Conservation (phyloP, 2,888 invertebrate genomes). For the Linyphia triangularis region DNA sequence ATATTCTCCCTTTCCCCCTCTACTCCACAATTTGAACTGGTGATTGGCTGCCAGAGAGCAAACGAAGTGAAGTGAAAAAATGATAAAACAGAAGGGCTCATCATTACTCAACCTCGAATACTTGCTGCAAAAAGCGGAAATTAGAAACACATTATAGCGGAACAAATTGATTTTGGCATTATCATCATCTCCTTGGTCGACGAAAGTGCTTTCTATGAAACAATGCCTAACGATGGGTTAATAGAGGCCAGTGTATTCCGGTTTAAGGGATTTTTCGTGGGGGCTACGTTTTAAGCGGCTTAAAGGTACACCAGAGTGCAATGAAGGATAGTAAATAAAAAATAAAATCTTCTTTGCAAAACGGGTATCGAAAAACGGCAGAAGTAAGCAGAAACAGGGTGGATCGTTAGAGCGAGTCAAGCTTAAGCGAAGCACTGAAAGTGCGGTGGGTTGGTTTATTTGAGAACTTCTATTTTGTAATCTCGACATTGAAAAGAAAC, state of each 20-base stretch:
- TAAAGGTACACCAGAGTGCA: background rate
- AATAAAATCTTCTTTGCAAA: background rate
- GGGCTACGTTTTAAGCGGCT: background rate
- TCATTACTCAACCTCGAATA: slow-evolving; percentile 48
- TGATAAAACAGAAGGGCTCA: slow-evolving; percentile 1
- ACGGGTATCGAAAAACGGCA: background rate
- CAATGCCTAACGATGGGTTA: slow-evolving; percentile 60
- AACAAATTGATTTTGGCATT: slow-evolving; percentile 60
- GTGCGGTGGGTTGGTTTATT: no score
- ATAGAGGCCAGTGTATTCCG: slow-evolving; percentile 11
- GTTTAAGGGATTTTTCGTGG: background rate
- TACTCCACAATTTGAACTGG: background rate
- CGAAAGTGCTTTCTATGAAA: background rate
- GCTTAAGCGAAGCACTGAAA: no score
- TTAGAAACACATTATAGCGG: slow-evolving; percentile 59
- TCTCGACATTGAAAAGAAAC: no score
- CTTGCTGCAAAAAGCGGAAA: slow-evolving; percentile 41
- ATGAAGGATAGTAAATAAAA: background rate
- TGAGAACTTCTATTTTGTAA: no score
- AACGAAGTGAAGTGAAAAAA: background rate
- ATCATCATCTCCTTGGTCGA: background rate
- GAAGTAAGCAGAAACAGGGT: background rate
- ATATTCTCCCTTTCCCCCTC: background rate
- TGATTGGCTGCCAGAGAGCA: background rate
- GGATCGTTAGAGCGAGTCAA: no score